Percentiles rank a stretch among this genome's conserved stretches.
These are phyloP conservation scores for Meloidogyne floridensis DNA, from an alignment of 1,140 invertebrate genomes.

Conservation along the genomic window DNA sequence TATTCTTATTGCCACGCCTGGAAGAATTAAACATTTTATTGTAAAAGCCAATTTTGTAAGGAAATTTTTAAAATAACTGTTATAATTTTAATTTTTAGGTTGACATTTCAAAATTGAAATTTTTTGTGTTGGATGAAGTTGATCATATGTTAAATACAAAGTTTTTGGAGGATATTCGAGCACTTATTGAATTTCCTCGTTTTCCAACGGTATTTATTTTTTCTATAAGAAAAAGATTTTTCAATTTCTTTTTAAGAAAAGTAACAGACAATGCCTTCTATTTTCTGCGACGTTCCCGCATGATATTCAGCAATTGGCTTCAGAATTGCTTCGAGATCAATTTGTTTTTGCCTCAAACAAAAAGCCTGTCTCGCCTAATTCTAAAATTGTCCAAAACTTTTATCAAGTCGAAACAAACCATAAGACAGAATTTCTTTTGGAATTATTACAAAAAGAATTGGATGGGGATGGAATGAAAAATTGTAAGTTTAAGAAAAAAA, in stretches of 20 bases:
- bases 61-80: not conserved
- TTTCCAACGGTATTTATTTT: constrained; percentile 41
- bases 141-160: constrained; percentile 58
- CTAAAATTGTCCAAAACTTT: constrained; percentile 84
- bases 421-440: constrained; percentile 72
- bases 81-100: not conserved
- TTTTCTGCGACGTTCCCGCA: constrained; percentile 71
- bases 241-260: constrained; percentile 43
- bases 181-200: constrained; percentile 28
- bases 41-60: constrained; percentile 30
- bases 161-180: constrained; percentile 45
- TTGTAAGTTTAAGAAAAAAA: constrained; percentile 25
- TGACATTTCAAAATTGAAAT: constrained; percentile 28
- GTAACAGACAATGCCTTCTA: constrained; percentile 69
- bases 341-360: constrained; percentile 46
- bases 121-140: constrained; percentile 60
- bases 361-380: constrained; percentile 65
- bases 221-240: not conserved
- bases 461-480: constrained; percentile 28
- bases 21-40: constrained; percentile 74
- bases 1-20: constrained; percentile 86
- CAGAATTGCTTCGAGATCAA: constrained; percentile 63
- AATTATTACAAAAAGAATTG: constrained; percentile 31
- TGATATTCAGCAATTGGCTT: constrained; percentile 63
- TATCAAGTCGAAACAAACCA: constrained; percentile 76